A percentile compares a stretch with the other conserved stretches of the same genome.
phyloP scores from a whole-genome alignment of 2,797 vertebrate species.

The Crenichthys baileyi region DNA sequence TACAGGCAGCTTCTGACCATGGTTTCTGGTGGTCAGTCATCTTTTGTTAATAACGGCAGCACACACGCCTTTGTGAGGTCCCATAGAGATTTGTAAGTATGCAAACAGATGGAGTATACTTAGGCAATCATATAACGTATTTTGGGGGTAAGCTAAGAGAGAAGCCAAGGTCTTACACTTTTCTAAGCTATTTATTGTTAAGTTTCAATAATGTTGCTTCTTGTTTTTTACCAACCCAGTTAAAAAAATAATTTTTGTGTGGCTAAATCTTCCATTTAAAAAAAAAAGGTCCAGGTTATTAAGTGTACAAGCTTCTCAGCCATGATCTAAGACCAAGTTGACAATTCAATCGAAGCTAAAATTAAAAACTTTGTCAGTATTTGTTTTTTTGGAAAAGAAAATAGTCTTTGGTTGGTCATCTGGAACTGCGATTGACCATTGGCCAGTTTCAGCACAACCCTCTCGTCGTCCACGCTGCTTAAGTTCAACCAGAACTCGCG shows the following conservation, averaged over 20 bases:
- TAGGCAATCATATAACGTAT: background rate
- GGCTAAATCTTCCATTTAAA: background rate
- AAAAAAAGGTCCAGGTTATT: too few relatives aligned
- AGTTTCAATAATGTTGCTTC: background rate
- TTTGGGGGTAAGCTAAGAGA: background rate
- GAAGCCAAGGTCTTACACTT: background rate
- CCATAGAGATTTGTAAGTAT: conserved; percentile 89
- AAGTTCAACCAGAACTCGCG: background rate
- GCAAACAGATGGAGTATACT: background rate
- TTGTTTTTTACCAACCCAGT: too few relatives aligned
- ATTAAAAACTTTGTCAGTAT: background rate
- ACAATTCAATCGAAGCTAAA: background rate
- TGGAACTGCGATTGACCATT: background rate
- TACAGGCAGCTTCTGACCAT: conserved; percentile 92
- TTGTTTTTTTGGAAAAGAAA: background rate
- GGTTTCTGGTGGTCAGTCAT: conserved; percentile 90
- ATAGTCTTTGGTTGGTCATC: background rate
- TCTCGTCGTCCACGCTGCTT: background rate
- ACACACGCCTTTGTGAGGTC: conserved; percentile 83
- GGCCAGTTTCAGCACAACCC: background rate
- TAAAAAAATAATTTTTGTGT: too few relatives aligned
- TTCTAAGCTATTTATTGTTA: background rate
- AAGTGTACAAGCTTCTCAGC: background rate
- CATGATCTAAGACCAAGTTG: background rate
- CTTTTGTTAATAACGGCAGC: conserved; percentile 82